Conservation (phyloP, 2,113 vertebrate genomes). For the Odontesthes bonariensis region DNA sequence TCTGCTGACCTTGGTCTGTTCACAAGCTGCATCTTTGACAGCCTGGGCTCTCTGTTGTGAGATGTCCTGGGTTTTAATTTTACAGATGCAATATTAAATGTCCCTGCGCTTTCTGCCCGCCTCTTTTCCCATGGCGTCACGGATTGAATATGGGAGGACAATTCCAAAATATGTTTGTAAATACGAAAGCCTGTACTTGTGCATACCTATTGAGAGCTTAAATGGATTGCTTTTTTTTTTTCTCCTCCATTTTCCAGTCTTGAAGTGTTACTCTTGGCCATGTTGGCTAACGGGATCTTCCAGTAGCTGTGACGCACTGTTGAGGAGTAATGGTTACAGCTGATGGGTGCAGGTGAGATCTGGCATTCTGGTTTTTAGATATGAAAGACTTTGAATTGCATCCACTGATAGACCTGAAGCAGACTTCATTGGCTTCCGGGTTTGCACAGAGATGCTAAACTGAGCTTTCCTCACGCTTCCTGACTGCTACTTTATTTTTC, state of each 20-base stretch:
- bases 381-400: conserved; percentile 42
- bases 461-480: conserved; percentile 65
- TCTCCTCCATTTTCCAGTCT: background rate
- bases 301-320: background rate
- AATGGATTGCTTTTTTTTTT: background rate
- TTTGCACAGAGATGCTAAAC: conserved; percentile 83
- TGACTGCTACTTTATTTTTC: conserved; percentile 51
- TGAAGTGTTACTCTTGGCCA: background rate
- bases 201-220: background rate
- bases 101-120: conserved; percentile 82
- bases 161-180: background rate
- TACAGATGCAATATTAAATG: conserved; percentile 76
- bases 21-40: conserved; percentile 78
- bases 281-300: background rate
- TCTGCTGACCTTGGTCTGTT: background rate
- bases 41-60: conserved; percentile 73
- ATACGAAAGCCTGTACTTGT: background rate
- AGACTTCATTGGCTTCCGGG: conserved; percentile 69
- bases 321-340: background rate
- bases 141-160: conserved; percentile 80
- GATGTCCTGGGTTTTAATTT: conserved; percentile 67
- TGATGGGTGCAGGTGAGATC: conserved; percentile 32
- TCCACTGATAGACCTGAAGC: conserved; percentile 84
- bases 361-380: background rate
- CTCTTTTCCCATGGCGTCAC: conserved; percentile 49